These are phyloP conservation scores for Xestobium rufovillosum DNA, from an alignment of 2,888 invertebrate genomes.

Conservation along the genomic window DNA sequence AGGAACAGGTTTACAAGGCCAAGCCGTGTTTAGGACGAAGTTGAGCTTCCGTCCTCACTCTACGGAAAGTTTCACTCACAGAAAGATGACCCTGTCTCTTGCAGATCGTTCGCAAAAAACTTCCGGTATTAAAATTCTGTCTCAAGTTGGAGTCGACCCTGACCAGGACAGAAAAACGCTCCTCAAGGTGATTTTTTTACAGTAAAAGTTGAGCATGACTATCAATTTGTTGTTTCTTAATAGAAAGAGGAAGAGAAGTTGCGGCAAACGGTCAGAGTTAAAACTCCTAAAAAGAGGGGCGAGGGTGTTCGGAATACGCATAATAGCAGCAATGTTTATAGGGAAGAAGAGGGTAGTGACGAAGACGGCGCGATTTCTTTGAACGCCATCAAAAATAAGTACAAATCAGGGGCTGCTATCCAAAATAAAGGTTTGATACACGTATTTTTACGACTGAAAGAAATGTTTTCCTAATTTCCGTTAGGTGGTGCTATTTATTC, in stretches of 20 bases:
- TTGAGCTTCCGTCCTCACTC: constrained; percentile 97
- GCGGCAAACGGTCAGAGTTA: constrained; percentile 71
- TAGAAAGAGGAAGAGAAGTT: constrained; percentile 96
- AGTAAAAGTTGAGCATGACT: no score
- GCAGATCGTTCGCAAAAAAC: constrained; percentile 93
- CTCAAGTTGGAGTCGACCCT: constrained; percentile 89
- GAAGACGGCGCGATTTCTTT: constrained; percentile 90
- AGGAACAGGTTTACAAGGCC: constrained; percentile 96
- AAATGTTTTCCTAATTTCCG: constrained; percentile 11
- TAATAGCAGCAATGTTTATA: constrained; percentile 44
- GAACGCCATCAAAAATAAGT: constrained; percentile 90
- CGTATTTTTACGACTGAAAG: neutral
- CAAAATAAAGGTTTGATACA: constrained; percentile 44
- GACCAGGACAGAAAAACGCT: constrained; percentile 86
- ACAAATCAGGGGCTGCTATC: constrained; percentile 58
- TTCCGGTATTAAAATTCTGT: constrained; percentile 90
- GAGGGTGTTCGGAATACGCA: constrained; percentile 37
- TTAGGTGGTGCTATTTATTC: constrained; percentile 70
- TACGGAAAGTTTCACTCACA: constrained; percentile 97
- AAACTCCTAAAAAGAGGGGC: constrained; percentile 42
- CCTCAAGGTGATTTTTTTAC: constrained; percentile 63
- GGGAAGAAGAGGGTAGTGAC: constrained; percentile 81
- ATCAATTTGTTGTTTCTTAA: no score
- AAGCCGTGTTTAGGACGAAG: constrained; percentile 94
- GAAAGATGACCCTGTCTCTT: constrained; percentile 96